These are phyloP conservation scores for Ephestia elutella DNA, from an alignment of 1,140 invertebrate species.

Conservation along the genomic window DNA sequence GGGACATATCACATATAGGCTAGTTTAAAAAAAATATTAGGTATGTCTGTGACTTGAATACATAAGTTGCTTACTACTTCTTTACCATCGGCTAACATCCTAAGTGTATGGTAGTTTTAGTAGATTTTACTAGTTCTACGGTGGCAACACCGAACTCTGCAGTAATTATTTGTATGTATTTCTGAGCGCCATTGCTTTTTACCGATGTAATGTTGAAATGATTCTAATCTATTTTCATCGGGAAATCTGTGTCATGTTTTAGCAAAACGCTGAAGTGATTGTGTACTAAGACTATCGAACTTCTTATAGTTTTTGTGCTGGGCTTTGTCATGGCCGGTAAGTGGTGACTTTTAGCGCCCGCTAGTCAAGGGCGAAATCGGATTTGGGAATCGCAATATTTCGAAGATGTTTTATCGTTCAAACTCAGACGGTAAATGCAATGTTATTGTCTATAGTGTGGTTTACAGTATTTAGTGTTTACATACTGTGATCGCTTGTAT, in stretches of 20 bases:
- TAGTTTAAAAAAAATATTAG: too few relatives aligned
- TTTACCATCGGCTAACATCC: too few relatives aligned
- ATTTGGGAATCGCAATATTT: constrained; percentile 72
- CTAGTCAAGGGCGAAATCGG: constrained; percentile 74
- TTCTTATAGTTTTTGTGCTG: constrained; percentile 74
- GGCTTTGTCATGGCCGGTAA: constrained; percentile 76
- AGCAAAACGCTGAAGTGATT: constrained; percentile 68
- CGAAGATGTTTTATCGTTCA: constrained; percentile 75
- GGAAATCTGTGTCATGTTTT: constrained; percentile 72
- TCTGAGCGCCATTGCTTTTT: constrained; percentile 74
- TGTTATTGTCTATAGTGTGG: constrained; percentile 73
- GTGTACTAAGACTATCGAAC: constrained; percentile 72
- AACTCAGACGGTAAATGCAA: constrained; percentile 75
- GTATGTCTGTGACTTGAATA: too few relatives aligned
- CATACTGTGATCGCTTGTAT: constrained; percentile 51
- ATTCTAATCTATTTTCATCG: constrained; percentile 74
- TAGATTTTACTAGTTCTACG: constrained; percentile 16
- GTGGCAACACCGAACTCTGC: constrained; percentile 62
- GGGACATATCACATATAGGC: too few relatives aligned
- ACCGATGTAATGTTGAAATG: constrained; percentile 73
- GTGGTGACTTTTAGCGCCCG: constrained; percentile 75
- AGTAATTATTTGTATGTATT: constrained; percentile 71
- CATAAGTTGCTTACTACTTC: too few relatives aligned
- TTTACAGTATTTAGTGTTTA: constrained; percentile 69
- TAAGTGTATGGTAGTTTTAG: constrained; percentile 25